Evolutionary conservation across 2,888 invertebrate species (phyloP).

Genomic region (Sarcophaga variegata): DNA sequence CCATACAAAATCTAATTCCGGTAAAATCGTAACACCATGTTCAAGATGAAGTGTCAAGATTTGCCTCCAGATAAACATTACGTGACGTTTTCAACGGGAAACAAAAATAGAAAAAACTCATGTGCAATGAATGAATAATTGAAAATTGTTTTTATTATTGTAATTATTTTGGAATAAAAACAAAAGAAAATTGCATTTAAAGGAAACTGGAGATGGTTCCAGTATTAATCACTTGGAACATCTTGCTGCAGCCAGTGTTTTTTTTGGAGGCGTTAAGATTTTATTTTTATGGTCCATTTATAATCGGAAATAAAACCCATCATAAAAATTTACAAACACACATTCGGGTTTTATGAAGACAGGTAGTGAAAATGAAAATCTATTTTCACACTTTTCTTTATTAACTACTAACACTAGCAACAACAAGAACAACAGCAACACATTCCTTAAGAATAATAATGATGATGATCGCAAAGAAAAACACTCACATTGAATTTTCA

Average conservation of each 20-base stretch:
- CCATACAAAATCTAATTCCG: conserved; percentile 57
- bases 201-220: conserved; percentile 17
- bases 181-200: conserved; percentile 2
- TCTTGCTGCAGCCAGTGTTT: neutral
- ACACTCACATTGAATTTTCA: neutral
- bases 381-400: conserved; percentile 71
- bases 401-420: neutral
- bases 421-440: neutral
- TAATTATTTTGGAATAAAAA: conserved; percentile 13
- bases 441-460: conserved; percentile 14
- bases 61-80: conserved; percentile 34
- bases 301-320: conserved; percentile 55
- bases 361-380: conserved; percentile 75
- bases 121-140: conserved; percentile 54
- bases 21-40: conserved; percentile 61
- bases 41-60: conserved; percentile 56
- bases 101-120: neutral
- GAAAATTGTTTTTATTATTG: conserved; percentile 4
- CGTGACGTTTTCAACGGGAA: neutral
- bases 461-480: neutral
- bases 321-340: neutral
- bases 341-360: conserved; percentile 59
- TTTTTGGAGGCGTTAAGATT: neutral
- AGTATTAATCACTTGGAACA: neutral
- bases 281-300: conserved; percentile 24